phyloP scores from a whole-genome alignment of 1,140 invertebrate species.

The Drosophila quadrilineata region DNA sequence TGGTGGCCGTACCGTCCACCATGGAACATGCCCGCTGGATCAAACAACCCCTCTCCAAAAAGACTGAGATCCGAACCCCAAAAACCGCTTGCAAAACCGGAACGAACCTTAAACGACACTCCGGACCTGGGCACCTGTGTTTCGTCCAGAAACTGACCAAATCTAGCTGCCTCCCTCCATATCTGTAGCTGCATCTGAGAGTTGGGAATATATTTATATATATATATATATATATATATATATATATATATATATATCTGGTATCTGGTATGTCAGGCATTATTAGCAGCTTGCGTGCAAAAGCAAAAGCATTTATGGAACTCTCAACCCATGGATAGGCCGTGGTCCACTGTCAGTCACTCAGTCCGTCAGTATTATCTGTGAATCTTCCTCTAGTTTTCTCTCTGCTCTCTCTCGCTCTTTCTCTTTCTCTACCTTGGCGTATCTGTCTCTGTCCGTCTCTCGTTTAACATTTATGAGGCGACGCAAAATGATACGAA shows the following conservation, averaged over 20 bases:
- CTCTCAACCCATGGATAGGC: constrained; percentile 31
- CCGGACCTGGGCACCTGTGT: constrained; percentile 58
- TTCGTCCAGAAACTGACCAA: too few relatives aligned
- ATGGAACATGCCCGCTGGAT: too few relatives aligned
- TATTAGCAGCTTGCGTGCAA: constrained; percentile 77
- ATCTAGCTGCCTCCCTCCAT: background rate
- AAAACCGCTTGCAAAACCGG: constrained; percentile 11
- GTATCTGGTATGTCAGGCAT: constrained; percentile 15
- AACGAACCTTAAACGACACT: constrained; percentile 23
- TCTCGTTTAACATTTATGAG: constrained; percentile 71
- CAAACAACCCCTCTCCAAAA: constrained; percentile 65
- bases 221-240: too few relatives aligned
- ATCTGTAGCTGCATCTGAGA: too few relatives aligned
- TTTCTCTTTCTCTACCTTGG: background rate
- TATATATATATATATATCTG: too few relatives aligned
- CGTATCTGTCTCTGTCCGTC: constrained; percentile 4
- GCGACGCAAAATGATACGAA: constrained; percentile 81
- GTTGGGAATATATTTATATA: too few relatives aligned
- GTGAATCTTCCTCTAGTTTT: too few relatives aligned
- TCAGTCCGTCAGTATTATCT: too few relatives aligned
- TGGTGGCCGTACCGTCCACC: constrained; percentile 47
- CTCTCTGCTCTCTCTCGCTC: background rate
- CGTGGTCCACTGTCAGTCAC: constrained; percentile 1
- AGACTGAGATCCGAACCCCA: too few relatives aligned
- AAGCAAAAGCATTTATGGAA: constrained; percentile 77